Percentiles rank a stretch among this genome's conserved stretches.
These are phyloP conservation scores for Hydrozoanthus gracilis DNA, from an alignment of 92 coral and sea anemone species.

Conservation along the genomic window DNA sequence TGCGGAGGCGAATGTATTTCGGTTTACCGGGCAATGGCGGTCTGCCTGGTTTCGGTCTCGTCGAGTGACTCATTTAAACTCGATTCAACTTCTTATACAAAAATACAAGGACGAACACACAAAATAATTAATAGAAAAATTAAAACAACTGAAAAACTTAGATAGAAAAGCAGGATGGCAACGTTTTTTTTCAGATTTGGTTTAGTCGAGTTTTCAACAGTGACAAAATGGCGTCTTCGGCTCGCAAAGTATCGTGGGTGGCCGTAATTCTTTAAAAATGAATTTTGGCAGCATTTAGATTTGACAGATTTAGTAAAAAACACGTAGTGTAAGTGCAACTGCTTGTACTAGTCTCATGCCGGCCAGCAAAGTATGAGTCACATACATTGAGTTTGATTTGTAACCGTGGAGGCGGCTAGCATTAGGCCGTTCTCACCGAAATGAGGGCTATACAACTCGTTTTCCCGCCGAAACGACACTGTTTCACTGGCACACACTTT, in stretches of 20 bases:
- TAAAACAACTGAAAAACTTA: neutral
- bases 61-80: conserved; percentile 17
- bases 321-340: too few relatives aligned
- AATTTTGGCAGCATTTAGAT: too few relatives aligned
- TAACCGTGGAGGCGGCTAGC: too few relatives aligned
- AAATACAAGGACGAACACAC: neutral
- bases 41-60: conserved; percentile 15
- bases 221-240: conserved; percentile 22
- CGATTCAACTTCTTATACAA: neutral
- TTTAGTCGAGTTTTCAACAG: conserved; percentile 1
- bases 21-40: conserved; percentile 16
- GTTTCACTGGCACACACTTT: too few relatives aligned
- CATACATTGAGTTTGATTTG: too few relatives aligned
- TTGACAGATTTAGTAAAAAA: too few relatives aligned
- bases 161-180: neutral
- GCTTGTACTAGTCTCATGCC: too few relatives aligned
- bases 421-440: too few relatives aligned
- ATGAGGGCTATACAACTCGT: too few relatives aligned
- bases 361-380: too few relatives aligned
- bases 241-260: conserved; percentile 18
- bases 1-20: conserved; percentile 19
- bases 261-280: neutral
- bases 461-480: too few relatives aligned
- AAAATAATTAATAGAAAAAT: neutral
- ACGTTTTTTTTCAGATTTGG: neutral